These are phyloP conservation scores for Psittacula derbiana DNA, from an alignment of 2,797 vertebrate genomes.

Conservation along the genomic window DNA sequence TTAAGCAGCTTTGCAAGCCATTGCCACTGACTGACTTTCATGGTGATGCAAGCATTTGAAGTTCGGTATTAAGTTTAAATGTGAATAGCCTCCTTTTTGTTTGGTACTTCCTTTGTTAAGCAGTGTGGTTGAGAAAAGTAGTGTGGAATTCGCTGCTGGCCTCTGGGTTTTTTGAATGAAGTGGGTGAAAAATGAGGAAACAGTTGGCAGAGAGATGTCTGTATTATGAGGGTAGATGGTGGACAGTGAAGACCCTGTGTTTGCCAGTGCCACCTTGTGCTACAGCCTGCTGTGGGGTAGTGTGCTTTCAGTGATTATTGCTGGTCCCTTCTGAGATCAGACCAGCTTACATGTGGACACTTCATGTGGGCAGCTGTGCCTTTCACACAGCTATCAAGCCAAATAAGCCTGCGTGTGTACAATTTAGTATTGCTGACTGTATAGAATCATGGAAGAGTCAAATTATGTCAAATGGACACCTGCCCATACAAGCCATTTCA, in stretches of 20 bases:
- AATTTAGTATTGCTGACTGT: not conserved
- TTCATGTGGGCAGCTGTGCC: not conserved
- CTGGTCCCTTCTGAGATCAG: not conserved
- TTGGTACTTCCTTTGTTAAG: not conserved
- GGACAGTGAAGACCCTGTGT: not conserved
- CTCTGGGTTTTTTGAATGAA: not conserved
- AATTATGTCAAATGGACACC: not conserved
- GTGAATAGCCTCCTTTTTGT: not conserved
- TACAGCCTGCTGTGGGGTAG: not conserved
- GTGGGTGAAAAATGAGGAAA: not conserved
- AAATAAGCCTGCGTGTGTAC: fast-evolving
- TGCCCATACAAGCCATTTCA: not conserved
- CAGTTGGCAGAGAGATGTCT: not conserved
- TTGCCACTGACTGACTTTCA: not conserved
- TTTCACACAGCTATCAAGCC: not conserved
- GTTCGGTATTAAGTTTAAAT: not conserved
- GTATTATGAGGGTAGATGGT: not conserved
- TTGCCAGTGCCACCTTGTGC: not conserved
- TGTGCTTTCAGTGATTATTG: not conserved
- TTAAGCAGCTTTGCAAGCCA: not conserved
- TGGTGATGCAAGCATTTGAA: not conserved
- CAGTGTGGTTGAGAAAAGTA: not conserved
- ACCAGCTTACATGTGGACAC: not conserved
- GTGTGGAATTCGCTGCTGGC: not conserved
- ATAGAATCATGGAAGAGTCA: not conserved